Evolutionary conservation across 1,140 invertebrate genomes (phyloP).

Genomic region (Ctenoplectra terminalis): DNA sequence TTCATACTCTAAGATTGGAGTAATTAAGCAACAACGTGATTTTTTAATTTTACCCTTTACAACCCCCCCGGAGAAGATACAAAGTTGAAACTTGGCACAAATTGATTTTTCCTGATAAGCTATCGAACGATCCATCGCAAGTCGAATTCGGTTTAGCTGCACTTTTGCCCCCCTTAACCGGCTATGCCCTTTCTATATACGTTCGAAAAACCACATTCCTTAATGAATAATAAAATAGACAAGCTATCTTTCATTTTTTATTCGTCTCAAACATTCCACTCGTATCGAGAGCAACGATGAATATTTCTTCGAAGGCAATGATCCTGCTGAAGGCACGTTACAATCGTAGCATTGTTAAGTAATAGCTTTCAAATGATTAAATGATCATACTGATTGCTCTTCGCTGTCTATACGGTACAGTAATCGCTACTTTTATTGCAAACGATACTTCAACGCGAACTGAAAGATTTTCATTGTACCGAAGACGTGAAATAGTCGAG

Average conservation of each 20-base stretch:
- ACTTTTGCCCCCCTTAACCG: too few relatives aligned
- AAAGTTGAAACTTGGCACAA: too few relatives aligned
- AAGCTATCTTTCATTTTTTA: background rate
- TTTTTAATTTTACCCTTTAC: too few relatives aligned
- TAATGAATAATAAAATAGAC: background rate
- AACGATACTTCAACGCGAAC: background rate
- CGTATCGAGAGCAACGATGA: slow-evolving; percentile 5
- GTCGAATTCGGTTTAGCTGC: too few relatives aligned
- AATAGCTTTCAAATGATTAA: background rate
- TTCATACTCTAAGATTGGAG: too few relatives aligned
- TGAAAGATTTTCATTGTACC: background rate
- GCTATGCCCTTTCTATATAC: too few relatives aligned
- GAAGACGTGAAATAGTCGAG: background rate
- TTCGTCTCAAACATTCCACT: background rate
- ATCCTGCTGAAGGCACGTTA: background rate
- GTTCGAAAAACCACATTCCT: background rate
- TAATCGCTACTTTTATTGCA: background rate
- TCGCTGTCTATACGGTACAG: background rate
- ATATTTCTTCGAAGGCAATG: slow-evolving; percentile 9
- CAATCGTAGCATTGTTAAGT: background rate
- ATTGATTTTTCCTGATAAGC: too few relatives aligned
- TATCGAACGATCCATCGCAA: too few relatives aligned
- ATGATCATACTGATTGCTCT: background rate
- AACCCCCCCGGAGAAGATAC: too few relatives aligned
- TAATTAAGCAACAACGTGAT: too few relatives aligned